Percentiles rank a stretch among this genome's conserved stretches.
Evolutionary conservation across 2,797 vertebrate species (phyloP).

Genomic region (Glossophaga mutica): DNA sequence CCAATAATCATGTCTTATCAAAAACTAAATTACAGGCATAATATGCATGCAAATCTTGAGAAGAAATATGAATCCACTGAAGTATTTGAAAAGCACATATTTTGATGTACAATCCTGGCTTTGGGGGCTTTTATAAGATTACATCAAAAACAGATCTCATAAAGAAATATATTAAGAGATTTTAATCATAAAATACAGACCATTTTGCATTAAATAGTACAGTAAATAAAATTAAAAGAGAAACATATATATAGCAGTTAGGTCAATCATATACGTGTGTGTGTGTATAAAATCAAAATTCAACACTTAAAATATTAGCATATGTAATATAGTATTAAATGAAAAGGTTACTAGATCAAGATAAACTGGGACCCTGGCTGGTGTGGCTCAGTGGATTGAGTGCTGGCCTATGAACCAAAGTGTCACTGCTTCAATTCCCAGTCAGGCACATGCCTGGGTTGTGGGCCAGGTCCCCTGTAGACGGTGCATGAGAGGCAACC

Average conservation of each 20-base stretch:
- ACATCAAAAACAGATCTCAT: not conserved
- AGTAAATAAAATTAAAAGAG: not conserved
- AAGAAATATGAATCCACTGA: not conserved
- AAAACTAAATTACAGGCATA: not conserved
- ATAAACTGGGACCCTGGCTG: not conserved
- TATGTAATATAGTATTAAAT: not conserved
- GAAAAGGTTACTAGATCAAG: not conserved
- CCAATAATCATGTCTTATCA: not conserved
- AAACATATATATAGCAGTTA: not conserved
- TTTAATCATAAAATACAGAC: not conserved
- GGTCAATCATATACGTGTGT: too few species aligned
- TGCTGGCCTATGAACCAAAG: too few species aligned
- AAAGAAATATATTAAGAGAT: not conserved
- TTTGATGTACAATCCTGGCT: not conserved
- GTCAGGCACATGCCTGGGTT: too few species aligned
- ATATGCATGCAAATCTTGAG: not conserved
- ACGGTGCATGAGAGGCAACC: too few species aligned
- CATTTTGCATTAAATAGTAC: not conserved
- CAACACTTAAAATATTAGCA: not conserved
- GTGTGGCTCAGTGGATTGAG: too few species aligned
- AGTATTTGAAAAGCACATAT: not conserved
- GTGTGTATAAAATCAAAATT: not conserved
- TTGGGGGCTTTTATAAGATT: not conserved
- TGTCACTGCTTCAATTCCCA: too few species aligned
- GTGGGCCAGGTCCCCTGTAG: too few species aligned